phyloP scores from a whole-genome alignment of 2,113 vertebrate species.

The Pteruthius melanotis region DNA sequence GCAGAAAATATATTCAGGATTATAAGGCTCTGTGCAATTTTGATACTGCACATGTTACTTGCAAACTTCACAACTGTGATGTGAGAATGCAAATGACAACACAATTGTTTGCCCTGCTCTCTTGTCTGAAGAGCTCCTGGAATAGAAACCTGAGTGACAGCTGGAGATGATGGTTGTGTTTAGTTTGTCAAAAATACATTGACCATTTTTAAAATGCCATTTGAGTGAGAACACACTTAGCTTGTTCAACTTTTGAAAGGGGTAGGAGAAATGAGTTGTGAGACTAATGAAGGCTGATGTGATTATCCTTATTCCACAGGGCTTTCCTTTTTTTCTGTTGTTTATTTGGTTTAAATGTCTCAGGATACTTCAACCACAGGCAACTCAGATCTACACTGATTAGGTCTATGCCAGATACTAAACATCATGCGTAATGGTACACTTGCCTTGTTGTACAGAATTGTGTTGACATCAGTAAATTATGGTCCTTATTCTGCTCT shows the following conservation, averaged over 20 bases:
- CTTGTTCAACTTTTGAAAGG: background rate
- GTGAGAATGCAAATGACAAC: background rate
- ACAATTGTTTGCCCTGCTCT: background rate
- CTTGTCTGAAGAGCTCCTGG: background rate
- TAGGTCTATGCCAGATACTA: background rate
- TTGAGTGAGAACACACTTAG: background rate
- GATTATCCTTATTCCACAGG: background rate
- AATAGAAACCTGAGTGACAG: background rate
- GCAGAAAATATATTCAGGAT: background rate
- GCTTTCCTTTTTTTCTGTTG: background rate
- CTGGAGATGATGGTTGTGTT: background rate
- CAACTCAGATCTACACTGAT: background rate
- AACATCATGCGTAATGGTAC: background rate
- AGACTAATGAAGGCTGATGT: background rate
- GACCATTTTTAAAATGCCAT: constrained; percentile 6
- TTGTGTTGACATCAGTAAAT: background rate
- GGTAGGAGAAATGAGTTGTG: constrained; percentile 14
- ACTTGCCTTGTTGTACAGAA: background rate
- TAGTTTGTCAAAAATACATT: background rate
- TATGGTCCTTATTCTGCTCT: background rate
- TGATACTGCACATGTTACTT: background rate
- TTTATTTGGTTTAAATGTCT: background rate
- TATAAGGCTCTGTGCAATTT: background rate
- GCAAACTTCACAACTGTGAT: background rate
- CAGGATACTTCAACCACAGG: background rate